These are phyloP conservation scores for Macrophya alboannulata DNA, from an alignment of 2,888 invertebrate species.

Conservation along the genomic window DNA sequence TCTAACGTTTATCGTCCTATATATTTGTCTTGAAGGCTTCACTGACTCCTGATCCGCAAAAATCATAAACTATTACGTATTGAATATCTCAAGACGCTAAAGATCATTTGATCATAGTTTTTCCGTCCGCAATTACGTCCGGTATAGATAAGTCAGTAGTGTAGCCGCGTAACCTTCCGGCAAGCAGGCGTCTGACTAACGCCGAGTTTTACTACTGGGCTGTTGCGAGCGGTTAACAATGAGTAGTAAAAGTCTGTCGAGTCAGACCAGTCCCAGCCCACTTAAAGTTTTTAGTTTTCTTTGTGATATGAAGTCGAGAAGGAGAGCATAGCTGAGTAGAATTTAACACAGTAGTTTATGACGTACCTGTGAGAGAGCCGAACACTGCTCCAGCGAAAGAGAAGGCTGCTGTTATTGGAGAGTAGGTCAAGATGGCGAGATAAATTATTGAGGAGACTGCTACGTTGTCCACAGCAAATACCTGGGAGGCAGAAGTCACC, in stretches of 20 bases:
- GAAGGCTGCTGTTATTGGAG: slow-evolving; percentile 77
- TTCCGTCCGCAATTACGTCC: not conserved
- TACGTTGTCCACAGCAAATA: slow-evolving; percentile 77
- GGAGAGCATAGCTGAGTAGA: not conserved
- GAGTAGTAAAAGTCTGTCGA: not conserved
- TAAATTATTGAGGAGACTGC: slow-evolving; percentile 76
- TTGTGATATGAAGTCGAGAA: not conserved
- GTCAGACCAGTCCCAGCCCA: not conserved
- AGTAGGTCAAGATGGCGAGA: slow-evolving; percentile 78
- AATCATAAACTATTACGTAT: not conserved
- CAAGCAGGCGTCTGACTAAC: slow-evolving; percentile 19
- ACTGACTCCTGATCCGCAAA: not conserved
- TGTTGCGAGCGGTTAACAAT: not conserved
- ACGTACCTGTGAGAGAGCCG: slow-evolving; percentile 77
- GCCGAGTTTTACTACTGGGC: slow-evolving; percentile 9
- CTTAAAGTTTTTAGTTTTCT: not conserved
- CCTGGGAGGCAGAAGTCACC: slow-evolving; percentile 78
- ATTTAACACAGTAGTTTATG: not conserved
- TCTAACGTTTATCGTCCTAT: no score
- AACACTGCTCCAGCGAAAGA: slow-evolving; percentile 76
- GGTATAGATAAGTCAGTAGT: slow-evolving; percentile 6
- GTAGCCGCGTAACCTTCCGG: not conserved
- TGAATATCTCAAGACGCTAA: not conserved
- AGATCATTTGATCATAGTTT: not conserved
- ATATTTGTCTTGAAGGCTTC: no score